Conservation (phyloP, 2,797 vertebrate genomes). For the Coendou prehensilis region DNA sequence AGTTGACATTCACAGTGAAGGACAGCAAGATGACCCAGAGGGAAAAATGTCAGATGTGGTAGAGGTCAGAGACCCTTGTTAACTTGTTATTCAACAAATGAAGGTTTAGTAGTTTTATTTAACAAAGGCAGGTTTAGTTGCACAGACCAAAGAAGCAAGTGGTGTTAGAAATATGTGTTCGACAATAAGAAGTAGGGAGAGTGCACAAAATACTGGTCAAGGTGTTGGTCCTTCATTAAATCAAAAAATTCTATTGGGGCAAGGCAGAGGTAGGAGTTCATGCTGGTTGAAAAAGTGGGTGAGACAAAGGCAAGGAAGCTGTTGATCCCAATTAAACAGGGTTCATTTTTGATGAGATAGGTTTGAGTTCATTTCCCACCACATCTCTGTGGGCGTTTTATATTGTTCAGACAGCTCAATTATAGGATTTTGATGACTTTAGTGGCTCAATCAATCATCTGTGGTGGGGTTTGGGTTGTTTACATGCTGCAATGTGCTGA, state of each 20-base stretch:
- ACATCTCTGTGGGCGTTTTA: constrained; percentile 69
- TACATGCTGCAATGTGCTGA: not conserved
- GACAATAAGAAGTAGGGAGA: not conserved
- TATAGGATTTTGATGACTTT: constrained; percentile 76
- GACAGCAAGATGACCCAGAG: constrained; percentile 46
- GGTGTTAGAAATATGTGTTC: not conserved
- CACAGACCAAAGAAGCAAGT: constrained; percentile 44
- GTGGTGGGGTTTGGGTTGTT: constrained; percentile 64
- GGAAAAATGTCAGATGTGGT: constrained; percentile 44
- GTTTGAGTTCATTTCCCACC: constrained; percentile 35
- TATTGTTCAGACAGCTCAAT: constrained; percentile 80
- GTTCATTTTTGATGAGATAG: constrained; percentile 67
- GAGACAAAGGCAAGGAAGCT: not conserved
- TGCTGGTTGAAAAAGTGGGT: not conserved
- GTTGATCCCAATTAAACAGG: constrained; percentile 68
- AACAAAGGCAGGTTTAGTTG: constrained; percentile 68
- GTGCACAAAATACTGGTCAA: not conserved
- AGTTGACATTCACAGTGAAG: not conserved
- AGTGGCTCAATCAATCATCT: constrained; percentile 77
- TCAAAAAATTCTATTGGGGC: not conserved
- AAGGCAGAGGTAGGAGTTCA: not conserved
- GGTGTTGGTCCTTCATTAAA: not conserved
- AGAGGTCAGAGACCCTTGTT: constrained; percentile 55
- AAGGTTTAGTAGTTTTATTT: constrained; percentile 63
- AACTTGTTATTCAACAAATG: constrained; percentile 74